phyloP scores from a whole-genome alignment of 2,888 invertebrate species.

The Crematogaster levior region DNA sequence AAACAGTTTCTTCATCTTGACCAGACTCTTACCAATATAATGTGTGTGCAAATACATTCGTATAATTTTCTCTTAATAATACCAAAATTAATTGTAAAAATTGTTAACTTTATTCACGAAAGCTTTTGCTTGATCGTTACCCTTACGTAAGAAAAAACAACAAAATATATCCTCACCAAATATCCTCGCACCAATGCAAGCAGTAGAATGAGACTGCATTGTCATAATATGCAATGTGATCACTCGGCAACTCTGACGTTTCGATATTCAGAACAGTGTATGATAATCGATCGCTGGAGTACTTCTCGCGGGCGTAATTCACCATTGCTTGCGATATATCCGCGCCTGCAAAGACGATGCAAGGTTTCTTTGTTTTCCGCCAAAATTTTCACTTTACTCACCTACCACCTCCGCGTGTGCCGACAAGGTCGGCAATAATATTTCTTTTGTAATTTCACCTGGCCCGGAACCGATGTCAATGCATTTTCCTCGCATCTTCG shows the following conservation, averaged over 20 bases:
- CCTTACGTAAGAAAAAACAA: no score
- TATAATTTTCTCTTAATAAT: not conserved
- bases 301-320: slow-evolving; percentile 87
- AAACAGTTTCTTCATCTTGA: not conserved
- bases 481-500: slow-evolving; percentile 81
- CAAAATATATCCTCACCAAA: no score
- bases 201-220: slow-evolving; percentile 93
- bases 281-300: slow-evolving; percentile 85
- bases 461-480: slow-evolving; percentile 92
- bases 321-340: slow-evolving; percentile 92
- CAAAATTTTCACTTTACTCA: slow-evolving; percentile 50
- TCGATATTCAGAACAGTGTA: slow-evolving; percentile 88
- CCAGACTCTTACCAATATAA: not conserved
- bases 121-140: not conserved
- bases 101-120: not conserved
- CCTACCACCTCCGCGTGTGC: slow-evolving; percentile 85
- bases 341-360: slow-evolving; percentile 86
- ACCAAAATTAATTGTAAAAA: not conserved
- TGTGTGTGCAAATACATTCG: not conserved
- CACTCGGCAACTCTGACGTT: slow-evolving; percentile 86
- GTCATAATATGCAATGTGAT: slow-evolving; percentile 87
- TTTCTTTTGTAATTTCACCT: slow-evolving; percentile 89
- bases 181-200: slow-evolving; percentile 92
- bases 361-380: no score
- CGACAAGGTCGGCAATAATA: slow-evolving; percentile 89